Base-by-base conservation (phyloP, 92 coral and sea anemone genomes). In the Porites cylindrica region DNA sequence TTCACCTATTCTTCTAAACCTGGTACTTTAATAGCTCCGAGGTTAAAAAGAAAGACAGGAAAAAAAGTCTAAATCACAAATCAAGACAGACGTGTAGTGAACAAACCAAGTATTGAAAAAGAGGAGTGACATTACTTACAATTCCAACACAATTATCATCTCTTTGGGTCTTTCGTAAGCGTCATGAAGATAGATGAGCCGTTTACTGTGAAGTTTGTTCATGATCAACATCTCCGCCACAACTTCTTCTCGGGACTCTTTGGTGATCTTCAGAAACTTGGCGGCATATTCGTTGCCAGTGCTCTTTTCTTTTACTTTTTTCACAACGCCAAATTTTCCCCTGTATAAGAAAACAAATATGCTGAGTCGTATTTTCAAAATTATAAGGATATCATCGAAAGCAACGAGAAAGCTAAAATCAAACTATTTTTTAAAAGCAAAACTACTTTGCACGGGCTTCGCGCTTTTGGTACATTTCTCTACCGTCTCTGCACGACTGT, bases 101-200 rank as follows among this genome's bases (percentile, higher is more conserved):
- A 1, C 60, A 1, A 0, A 9, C 4, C 13, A 54, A 9, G 10
- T 54, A 54, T 0, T 54, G 10, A 54, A 54, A 54, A 0, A 38
- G 60, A 9, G 0, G 4, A 13, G 10, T 8, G 10, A 54, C 13
- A 29, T 64, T 51, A 92, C 99, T 97, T 78, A 97, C 99, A 97
- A 67, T 82, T 97, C 99, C 88, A 97, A 81, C 29, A 97, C 86
- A 43, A 97, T 96, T 61, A 97, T 97, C 96, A 97, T 93, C 72
- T 97, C 97, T 19, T 95, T 96, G 0, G 99, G 99, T 84, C 97
- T 89, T 77, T 97, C 99, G 81, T 84, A 97, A 1, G 99, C 99
- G 74, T 97, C 99, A 58, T 95, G 95, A 19, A 97, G 92, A 90
- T 89, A 97, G 67, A 92, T 96, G 43, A 97, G 92, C 84, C 99